Evolutionary conservation across 1,140 invertebrate species (phyloP), one percentile per base, ranked within the genome.

Genomic region (Pseudomyrmex dendroicus): DNA sequence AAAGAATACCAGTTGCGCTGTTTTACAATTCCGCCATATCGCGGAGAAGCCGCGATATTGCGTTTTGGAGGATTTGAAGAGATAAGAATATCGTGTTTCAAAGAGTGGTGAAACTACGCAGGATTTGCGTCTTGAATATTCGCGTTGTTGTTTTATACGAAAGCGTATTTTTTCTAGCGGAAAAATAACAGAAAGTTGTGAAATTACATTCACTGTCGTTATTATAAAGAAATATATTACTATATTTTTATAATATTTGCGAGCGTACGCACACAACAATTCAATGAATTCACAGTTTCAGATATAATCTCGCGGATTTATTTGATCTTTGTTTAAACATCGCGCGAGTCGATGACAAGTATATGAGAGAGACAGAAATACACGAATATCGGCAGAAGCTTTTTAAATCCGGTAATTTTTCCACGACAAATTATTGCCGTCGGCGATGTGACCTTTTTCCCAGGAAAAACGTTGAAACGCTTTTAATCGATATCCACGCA

Each of bases 401-500:
- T 20, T 72, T 70, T 48, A 59, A 72, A 80, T 22, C 7, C 15
- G 25, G 12, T 70, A 48, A 78, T 59, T 78, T 59, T 68, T 80
- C 5, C 22, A 46, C 56, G 54, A 59, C 46, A 70, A 80, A 80
- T 70, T 80, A 70, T 59, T 72, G 59, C 44, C 61, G 17, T 59
- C 7, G 12, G 7, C 4, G 20, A 7, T 15, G 4, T 25, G 1
- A 70, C n/a, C 22, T 48, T 61, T 59, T 61, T 12, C 46, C 12
- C 2, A 61, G 15, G n/a, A n/a, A 9, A 52, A 3, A 15, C 20
- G 22, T 50, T 15, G 20, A 52, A 57, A 74, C 56, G 78, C 44
- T 66, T 35, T 61, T 73, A 73, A 74, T 74, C 78, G 72, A 82
- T 74, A 63, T 25, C 52, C 17, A 25, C 72, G 25, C 57, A 63